A percentile compares a stretch with the other conserved stretches of the same genome.
Conservation (phyloP, 2,888 invertebrate species). For the Noctua fimbriata region DNA sequence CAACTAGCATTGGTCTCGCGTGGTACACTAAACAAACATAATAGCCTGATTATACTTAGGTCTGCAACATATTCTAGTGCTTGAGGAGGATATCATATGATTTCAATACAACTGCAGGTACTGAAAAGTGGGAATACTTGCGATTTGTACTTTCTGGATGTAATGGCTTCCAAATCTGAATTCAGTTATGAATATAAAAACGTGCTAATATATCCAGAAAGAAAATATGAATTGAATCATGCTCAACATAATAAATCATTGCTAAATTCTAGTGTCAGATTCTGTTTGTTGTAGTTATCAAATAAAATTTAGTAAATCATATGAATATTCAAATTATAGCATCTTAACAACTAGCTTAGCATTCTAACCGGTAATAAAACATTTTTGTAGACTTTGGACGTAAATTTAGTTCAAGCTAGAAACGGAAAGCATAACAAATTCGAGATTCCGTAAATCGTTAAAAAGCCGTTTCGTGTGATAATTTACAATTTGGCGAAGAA, state of each 20-base stretch:
- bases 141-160: neutral
- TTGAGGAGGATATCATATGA: neutral
- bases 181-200: neutral
- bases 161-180: neutral
- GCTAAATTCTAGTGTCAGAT: neutral
- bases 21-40: neutral
- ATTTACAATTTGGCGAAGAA: constrained; percentile 33
- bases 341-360: neutral
- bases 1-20: neutral
- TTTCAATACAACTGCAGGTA: neutral
- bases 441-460: constrained; percentile 30
- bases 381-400: neutral
- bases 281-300: neutral
- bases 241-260: neutral
- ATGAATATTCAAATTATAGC: neutral
- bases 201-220: too few relatives aligned
- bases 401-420: constrained; percentile 16
- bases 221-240: neutral
- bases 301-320: neutral
- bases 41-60: neutral
- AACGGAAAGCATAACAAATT: constrained; percentile 58
- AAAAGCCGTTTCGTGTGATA: constrained; percentile 32
- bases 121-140: neutral
- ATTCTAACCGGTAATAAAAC: constrained; percentile 7
- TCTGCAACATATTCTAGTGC: neutral